phyloP scores from a whole-genome alignment of 2,797 vertebrate genomes.

The Thripadectes ignobilis region DNA sequence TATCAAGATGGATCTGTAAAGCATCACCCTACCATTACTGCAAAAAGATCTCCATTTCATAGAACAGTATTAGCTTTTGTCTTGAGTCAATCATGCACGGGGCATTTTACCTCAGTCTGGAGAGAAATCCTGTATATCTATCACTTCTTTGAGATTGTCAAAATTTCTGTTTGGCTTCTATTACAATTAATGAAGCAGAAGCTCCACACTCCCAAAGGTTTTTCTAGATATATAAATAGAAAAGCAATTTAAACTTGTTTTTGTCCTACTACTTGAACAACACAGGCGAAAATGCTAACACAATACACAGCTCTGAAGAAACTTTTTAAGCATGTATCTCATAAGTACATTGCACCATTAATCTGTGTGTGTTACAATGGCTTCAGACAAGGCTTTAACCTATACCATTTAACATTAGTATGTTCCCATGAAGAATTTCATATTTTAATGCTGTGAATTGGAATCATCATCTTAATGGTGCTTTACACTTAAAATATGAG shows the following conservation, averaged over 20 bases:
- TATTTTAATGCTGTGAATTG: neutral
- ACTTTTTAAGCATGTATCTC: neutral
- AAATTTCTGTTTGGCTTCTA: neutral
- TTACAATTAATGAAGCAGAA: neutral
- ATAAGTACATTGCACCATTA: neutral
- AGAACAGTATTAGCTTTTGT: neutral
- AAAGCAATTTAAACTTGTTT: neutral
- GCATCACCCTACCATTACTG: neutral
- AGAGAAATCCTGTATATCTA: neutral
- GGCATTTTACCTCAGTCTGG: neutral
- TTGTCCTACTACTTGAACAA: neutral
- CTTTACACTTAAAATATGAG: neutral
- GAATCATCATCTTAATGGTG: neutral
- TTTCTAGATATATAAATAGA: neutral
- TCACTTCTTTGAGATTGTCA: neutral
- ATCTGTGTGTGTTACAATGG: neutral
- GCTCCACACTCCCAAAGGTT: neutral
- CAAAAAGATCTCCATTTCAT: neutral
- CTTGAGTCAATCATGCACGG: neutral
- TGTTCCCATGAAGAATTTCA: neutral
- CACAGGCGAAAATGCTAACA: neutral
- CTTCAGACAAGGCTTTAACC: neutral
- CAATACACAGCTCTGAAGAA: neutral
- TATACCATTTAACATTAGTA: neutral
- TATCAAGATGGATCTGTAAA: neutral